These are phyloP conservation scores for Siphamia tubifer DNA, from an alignment of 2,113 vertebrate species.

Conservation along the genomic window DNA sequence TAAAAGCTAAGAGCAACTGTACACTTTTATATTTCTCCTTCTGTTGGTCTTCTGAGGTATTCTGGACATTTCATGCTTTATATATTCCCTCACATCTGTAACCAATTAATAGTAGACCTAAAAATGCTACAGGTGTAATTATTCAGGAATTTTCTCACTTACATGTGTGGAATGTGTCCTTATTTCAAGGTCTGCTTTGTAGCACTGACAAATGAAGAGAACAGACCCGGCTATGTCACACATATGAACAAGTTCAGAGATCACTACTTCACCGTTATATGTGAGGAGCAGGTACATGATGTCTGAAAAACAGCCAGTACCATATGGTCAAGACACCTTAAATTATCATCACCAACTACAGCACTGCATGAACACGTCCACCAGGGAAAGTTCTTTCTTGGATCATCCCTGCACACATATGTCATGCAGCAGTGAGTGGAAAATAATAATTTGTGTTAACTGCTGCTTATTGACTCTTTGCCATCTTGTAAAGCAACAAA, in stretches of 20 bases:
- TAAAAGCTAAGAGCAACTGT: slow-evolving; percentile 34
- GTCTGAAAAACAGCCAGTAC: not conserved
- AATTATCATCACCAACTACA: slow-evolving; percentile 1
- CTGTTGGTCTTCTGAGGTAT: slow-evolving; percentile 53
- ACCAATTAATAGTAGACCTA: slow-evolving; percentile 48
- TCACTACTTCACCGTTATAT: slow-evolving; percentile 5
- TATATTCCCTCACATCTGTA: slow-evolving; percentile 49
- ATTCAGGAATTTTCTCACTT: slow-evolving; percentile 67
- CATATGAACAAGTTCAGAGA: slow-evolving; percentile 27
- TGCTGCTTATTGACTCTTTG: not conserved
- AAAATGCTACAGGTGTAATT: slow-evolving; percentile 57
- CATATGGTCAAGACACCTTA: not conserved
- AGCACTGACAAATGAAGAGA: slow-evolving; percentile 33
- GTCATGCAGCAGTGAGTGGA: not conserved
- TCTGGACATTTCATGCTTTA: slow-evolving; percentile 32
- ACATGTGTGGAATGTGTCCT: slow-evolving; percentile 52
- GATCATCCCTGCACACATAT: not conserved
- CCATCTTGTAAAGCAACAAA: not conserved
- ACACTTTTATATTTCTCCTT: slow-evolving; percentile 33
- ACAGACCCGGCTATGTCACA: slow-evolving; percentile 35
- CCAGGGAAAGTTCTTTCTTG: not conserved
- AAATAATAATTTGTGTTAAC: not conserved
- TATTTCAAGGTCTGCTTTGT: slow-evolving; percentile 56
- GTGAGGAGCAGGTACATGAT: not conserved
- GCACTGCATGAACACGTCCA: not conserved